A percentile compares a stretch with the other conserved stretches of the same genome.
phyloP scores from a whole-genome alignment of 2,888 invertebrate genomes.

The Harpagoxenus sublaevis region DNA sequence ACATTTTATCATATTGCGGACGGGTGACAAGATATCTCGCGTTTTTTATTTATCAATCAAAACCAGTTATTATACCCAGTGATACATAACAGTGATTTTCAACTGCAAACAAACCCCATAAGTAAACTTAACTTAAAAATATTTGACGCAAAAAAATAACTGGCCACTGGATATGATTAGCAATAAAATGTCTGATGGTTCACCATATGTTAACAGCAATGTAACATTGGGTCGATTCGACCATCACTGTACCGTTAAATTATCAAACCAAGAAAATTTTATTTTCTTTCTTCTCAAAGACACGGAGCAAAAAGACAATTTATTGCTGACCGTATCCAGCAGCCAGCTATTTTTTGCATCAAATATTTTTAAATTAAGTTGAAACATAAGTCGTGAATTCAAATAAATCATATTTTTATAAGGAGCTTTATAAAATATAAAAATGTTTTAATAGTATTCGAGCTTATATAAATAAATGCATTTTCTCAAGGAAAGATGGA shows the following conservation, averaged over 20 bases:
- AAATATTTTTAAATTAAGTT: too few relatives aligned
- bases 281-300: constrained; percentile 37
- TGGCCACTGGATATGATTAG: too few relatives aligned
- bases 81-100: too few relatives aligned
- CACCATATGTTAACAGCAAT: constrained; percentile 7
- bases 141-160: too few relatives aligned
- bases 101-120: too few relatives aligned
- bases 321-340: too few relatives aligned
- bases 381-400: not conserved
- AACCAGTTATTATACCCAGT: too few relatives aligned
- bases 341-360: too few relatives aligned
- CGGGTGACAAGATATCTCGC: too few relatives aligned
- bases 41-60: too few relatives aligned
- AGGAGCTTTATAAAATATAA: not conserved
- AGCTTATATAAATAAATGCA: not conserved
- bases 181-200: too few relatives aligned
- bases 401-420: not conserved
- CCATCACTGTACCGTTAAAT: constrained; percentile 63
- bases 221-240: constrained; percentile 56
- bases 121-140: too few relatives aligned
- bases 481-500: not conserved
- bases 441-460: not conserved
- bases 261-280: constrained; percentile 54
- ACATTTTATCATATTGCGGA: constrained; percentile 28
- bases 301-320: not conserved